Evolutionary conservation across 1,140 invertebrate genomes (phyloP).

Genomic region (Ectropis grisescens): DNA sequence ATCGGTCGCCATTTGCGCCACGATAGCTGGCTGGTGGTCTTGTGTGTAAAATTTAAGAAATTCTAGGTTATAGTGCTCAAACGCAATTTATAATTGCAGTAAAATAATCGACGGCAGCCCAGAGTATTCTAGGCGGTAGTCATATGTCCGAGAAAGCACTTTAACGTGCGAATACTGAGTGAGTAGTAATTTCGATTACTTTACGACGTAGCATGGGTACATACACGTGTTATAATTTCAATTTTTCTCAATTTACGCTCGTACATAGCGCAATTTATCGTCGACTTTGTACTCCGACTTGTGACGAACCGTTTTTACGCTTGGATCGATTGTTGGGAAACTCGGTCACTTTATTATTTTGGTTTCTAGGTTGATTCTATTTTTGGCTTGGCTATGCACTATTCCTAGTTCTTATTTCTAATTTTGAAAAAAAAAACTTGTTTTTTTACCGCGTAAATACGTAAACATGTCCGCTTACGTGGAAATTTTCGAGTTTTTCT

Average conservation of each 20-base stretch:
- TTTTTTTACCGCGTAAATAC: conserved; percentile 9
- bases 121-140: not conserved
- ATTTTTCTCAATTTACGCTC: conserved; percentile 6
- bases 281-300: too few species aligned
- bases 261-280: not conserved
- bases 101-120: not conserved
- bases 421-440: conserved; percentile 6
- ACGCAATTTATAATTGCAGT: conserved; percentile 13
- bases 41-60: conserved; percentile 33
- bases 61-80: conserved; percentile 55
- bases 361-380: conserved; percentile 14
- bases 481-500: conserved; percentile 2
- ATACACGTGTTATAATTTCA: conserved; percentile 2
- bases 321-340: too few species aligned
- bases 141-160: conserved; percentile 5
- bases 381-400: conserved; percentile 10
- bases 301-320: too few species aligned
- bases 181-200: conserved; percentile 22
- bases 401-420: conserved; percentile 4
- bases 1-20: conserved; percentile 59
- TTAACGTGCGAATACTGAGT: conserved; percentile 33
- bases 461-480: conserved; percentile 7
- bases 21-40: conserved; percentile 30
- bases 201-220: conserved; percentile 13
- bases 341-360: conserved; percentile 12